These are phyloP conservation scores for Chloroceryle inda DNA, from an alignment of 2,797 vertebrate genomes.

Conservation along the genomic window DNA sequence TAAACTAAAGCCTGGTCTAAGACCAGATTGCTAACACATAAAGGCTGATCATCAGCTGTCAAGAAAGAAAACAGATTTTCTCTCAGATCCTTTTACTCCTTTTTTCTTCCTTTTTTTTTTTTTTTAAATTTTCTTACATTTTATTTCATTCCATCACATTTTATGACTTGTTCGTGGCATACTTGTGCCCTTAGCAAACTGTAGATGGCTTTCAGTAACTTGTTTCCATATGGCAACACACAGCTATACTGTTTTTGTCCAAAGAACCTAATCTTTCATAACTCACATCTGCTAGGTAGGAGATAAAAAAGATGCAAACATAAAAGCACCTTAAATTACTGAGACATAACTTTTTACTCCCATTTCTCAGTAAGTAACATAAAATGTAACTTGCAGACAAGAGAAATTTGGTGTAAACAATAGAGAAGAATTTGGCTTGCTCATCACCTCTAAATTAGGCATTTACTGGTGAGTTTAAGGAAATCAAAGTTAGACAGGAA, in stretches of 20 bases:
- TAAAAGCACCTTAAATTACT: neutral
- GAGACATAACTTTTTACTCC: neutral
- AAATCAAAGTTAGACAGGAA: neutral
- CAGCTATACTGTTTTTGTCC: neutral
- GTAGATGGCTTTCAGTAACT: fast-evolving
- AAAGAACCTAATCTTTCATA: neutral
- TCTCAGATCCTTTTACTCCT: neutral
- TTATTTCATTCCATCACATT: neutral
- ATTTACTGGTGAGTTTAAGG: neutral
- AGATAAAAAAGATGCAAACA: neutral
- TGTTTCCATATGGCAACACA: neutral
- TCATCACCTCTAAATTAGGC: neutral
- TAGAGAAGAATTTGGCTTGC: neutral
- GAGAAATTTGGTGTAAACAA: neutral
- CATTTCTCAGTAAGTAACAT: neutral
- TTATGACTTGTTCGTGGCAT: neutral
- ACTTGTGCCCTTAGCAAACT: neutral
- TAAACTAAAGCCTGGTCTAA: neutral
- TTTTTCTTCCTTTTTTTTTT: neutral
- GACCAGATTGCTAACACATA: neutral
- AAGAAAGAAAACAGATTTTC: neutral
- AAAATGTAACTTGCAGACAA: neutral
- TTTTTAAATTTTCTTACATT: neutral
- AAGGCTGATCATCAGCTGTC: neutral
- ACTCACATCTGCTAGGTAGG: neutral